Base-by-base conservation (phyloP, 2,888 invertebrate species). In the Pinctada fucata region DNA sequence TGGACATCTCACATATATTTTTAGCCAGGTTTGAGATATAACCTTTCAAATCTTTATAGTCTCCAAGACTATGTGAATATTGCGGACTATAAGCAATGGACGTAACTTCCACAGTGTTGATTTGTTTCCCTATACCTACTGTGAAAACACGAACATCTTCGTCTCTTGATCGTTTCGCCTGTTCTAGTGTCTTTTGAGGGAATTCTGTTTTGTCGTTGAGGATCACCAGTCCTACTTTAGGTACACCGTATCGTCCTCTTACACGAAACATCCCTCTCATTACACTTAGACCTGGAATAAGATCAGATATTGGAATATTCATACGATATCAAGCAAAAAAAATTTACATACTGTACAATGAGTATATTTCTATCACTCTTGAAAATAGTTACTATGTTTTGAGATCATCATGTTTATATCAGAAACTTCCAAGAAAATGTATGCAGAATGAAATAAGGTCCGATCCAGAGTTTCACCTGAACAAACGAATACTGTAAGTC, bases 131-230 rank as follows among this genome's bases (percentile, higher is more conserved):
- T 52, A 74, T 66, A 3, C 74, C 74, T 3, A 74, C 66, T 16
- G 66, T 51, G 13, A 66, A 66, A 3, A 74, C 45, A 8, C 45
- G 48, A 31, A 74, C 66, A 31, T 63, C 66, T 10, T 66, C 66
- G 31, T 45, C 6, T 6, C 51, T 47, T 10, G 66, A 48, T 10
- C 45, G 49, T 10, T 65, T 63, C 31, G 74, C 65, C 49, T 65
- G 48, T 66, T 66, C 66, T 49, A n/a, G 48, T 2, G 74, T 74
- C 16, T 66, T 49, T 16, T n/a, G 45, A 13, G 65, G 64, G 49
- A 63, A 74, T 74, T 66, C 3, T 8, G 74, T 66, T 48, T 74
- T 74, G 31, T 31, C 74, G n/a, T 74, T 74, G 6, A 74, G 47
- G 51, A 74, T 74, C 50, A 74, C 13, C 10, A 74, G 31, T 10